Conservation (phyloP, 2,888 invertebrate genomes). For the Stenodera caucasica region DNA sequence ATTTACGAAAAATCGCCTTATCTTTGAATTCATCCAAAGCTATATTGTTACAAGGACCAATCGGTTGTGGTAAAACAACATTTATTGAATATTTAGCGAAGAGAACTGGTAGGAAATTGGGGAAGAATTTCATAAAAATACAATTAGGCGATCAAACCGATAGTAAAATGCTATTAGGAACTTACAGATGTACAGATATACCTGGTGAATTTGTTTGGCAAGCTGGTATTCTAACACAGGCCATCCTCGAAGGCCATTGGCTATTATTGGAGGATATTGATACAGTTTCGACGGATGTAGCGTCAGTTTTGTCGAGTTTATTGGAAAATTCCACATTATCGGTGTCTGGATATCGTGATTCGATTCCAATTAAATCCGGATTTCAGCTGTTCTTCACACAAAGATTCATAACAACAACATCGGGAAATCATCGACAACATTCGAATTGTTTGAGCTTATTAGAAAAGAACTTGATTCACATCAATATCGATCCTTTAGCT, state of each 20-base stretch:
- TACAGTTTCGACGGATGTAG: slow-evolving; percentile 89
- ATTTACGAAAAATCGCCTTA: slow-evolving; percentile 75
- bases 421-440: slow-evolving; percentile 64
- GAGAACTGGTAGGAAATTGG: slow-evolving; percentile 67
- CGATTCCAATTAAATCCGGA: slow-evolving; percentile 76
- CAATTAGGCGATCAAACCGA: slow-evolving; percentile 98
- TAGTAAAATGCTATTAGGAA: slow-evolving; percentile 90
- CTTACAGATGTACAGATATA: slow-evolving; percentile 92
- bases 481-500: slow-evolving; percentile 79
- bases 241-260: slow-evolving; percentile 86
- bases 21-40: slow-evolving; percentile 78
- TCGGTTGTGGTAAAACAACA: slow-evolving; percentile 94
- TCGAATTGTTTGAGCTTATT: slow-evolving; percentile 69
- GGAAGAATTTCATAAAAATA: slow-evolving; percentile 72
- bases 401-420: slow-evolving; percentile 63
- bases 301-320: slow-evolving; percentile 81
- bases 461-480: slow-evolving; percentile 80
- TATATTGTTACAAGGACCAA: slow-evolving; percentile 79
- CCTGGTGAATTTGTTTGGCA: slow-evolving; percentile 98
- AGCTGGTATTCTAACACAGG: slow-evolving; percentile 91
- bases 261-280: slow-evolving; percentile 95
- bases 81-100: slow-evolving; percentile 83
- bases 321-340: slow-evolving; percentile 80
- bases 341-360: slow-evolving; percentile 87
- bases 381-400: slow-evolving; percentile 94